phyloP scores from a whole-genome alignment of 2,888 invertebrate genomes.

The Sarcophaga variegata region DNA sequence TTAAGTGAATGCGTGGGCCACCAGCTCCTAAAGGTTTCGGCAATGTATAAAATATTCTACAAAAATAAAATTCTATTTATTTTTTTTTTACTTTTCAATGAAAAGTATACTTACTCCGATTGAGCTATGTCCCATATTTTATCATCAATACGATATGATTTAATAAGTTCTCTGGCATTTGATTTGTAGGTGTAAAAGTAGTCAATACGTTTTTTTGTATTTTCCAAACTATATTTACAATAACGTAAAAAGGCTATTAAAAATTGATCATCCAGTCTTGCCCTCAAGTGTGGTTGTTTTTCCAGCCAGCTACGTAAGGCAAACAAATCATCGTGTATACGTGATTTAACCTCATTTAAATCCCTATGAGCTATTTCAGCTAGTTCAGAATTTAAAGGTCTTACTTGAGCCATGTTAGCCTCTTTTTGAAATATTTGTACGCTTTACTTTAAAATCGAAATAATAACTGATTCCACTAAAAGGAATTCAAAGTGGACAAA shows the following conservation, averaged over 20 bases:
- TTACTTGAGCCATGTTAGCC: slow-evolving; percentile 74
- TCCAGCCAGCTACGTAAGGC: slow-evolving; percentile 83
- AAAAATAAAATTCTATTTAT: slow-evolving; percentile 10
- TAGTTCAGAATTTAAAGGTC: slow-evolving; percentile 76
- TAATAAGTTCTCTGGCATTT: slow-evolving; percentile 83
- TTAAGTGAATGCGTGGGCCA: slow-evolving; percentile 82
- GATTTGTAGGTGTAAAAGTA: slow-evolving; percentile 83
- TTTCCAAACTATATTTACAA: slow-evolving; percentile 83
- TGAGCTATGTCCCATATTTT: slow-evolving; percentile 75
- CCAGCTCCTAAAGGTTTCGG: slow-evolving; percentile 80
- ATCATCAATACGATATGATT: slow-evolving; percentile 75
- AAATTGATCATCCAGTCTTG: slow-evolving; percentile 82
- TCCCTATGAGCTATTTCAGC: slow-evolving; percentile 81
- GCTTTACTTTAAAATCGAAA: slow-evolving; percentile 30
- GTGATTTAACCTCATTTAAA: slow-evolving; percentile 82
- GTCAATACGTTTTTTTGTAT: slow-evolving; percentile 83
- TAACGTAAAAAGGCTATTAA: slow-evolving; percentile 83
- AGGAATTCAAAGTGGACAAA: neutral
- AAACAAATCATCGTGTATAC: slow-evolving; percentile 80
- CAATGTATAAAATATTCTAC: slow-evolving; percentile 76
- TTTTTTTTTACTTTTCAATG: neutral
- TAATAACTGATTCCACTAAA: slow-evolving; percentile 43
- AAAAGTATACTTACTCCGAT: slow-evolving; percentile 75
- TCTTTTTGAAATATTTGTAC: neutral
- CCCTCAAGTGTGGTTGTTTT: slow-evolving; percentile 82